Base-by-base conservation (phyloP, 2,113 vertebrate genomes). In the Daphoenositta chrysoptera region DNA sequence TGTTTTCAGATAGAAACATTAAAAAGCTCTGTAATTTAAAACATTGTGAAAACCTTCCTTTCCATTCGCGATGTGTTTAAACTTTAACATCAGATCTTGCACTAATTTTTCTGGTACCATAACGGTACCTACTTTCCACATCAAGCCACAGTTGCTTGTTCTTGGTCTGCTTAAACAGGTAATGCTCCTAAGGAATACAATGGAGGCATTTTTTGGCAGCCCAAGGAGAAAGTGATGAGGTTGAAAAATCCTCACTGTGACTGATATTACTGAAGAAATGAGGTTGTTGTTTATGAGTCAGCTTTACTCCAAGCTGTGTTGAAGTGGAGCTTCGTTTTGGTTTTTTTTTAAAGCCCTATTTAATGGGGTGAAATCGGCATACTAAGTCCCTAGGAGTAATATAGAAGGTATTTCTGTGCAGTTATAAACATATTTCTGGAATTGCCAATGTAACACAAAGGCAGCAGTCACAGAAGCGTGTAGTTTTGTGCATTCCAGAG, bases 21-120 rank as follows among this genome's bases (percentile, higher is more conserved):
- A 6, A 56, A 86, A 95, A 71, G 33, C 30, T 84, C 69, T 68
- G 40, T n/a, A 61, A 78, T 33, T 85, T 39, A 33, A 75, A 89
- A 31, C 24, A 26, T 20, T 53, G 18, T 73, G 68, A 81, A 84
- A 81, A 37, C 11, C 27, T 60, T 78, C 26, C 31, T 87, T 89
- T 56, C 51, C 26, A 54, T 75, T 90, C 0, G 0, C 5, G 1
- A 51, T 35, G 16, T 54, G 9, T 70, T 94, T 54, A 56, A 76
- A 75, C 13, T 84, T 89, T 66, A 73, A 45, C 57, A 65, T 81
- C 39, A 63, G 20, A 6, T 58, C 56, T 95, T 76, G 54, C 47
- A 63, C 23, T 66, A 11, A 33, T 63, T 92, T 90, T 93, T 70
- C 35, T 47, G 16, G 4, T 78, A 81, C 27, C 0, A 0, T 73